phyloP scores from a whole-genome alignment of 1,140 invertebrate species.

The Idris sp. region DNA sequence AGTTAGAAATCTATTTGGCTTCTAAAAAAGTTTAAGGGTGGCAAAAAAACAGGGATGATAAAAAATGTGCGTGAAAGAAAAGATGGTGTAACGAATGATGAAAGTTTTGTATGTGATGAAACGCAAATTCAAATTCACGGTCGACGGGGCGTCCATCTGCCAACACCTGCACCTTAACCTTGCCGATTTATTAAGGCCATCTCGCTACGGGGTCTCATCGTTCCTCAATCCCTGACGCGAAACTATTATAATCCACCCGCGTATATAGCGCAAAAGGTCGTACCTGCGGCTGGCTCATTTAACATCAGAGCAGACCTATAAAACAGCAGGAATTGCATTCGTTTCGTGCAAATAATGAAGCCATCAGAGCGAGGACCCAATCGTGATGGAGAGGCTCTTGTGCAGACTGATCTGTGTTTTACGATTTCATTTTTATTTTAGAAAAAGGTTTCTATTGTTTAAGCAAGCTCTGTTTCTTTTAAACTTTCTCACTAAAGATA shows the following conservation, averaged over 20 bases:
- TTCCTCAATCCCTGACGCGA: constrained; percentile 52
- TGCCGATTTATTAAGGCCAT: constrained; percentile 67
- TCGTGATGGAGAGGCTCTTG: constrained; percentile 35
- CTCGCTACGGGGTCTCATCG: constrained; percentile 57
- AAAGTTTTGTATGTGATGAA: constrained; percentile 67
- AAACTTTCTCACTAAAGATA: too few relatives aligned
- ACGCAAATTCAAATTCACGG: constrained; percentile 68
- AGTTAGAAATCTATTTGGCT: too few relatives aligned
- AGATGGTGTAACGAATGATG: constrained; percentile 64
- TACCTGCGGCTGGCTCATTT: constrained; percentile 57
- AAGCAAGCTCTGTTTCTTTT: too few relatives aligned
- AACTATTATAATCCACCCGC: constrained; percentile 66
- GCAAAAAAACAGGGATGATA: constrained; percentile 12
- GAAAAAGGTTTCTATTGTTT: too few relatives aligned
- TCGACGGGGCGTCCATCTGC: constrained; percentile 66
- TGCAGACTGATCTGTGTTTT: constrained; percentile 32
- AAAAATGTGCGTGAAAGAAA: constrained; percentile 39
- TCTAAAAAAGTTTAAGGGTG: too few relatives aligned
- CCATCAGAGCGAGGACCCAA: constrained; percentile 53
- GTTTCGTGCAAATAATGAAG: constrained; percentile 71
- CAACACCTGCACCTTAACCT: constrained; percentile 64
- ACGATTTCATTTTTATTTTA: neutral
- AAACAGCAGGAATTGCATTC: constrained; percentile 71
- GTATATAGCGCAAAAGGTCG: constrained; percentile 58
- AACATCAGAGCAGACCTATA: constrained; percentile 65